phyloP scores from a whole-genome alignment of 1,140 invertebrate genomes.

The Zaprionus taronus region DNA sequence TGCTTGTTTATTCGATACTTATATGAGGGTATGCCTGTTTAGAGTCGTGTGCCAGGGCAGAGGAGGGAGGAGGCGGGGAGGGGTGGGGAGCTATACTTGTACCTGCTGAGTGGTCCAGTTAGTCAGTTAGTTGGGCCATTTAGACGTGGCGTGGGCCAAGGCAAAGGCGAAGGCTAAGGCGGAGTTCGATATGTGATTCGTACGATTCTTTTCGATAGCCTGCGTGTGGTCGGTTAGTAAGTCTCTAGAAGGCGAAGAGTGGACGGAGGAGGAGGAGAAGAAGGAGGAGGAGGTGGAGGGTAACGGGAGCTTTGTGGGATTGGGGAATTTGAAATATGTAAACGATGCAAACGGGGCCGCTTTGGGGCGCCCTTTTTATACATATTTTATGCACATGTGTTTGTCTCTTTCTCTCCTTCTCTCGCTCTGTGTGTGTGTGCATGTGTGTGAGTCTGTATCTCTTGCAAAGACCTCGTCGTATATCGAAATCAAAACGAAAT shows the following conservation, averaged over 20 bases:
- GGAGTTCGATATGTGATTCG: constrained; percentile 7
- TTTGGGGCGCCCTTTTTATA: constrained; percentile 11
- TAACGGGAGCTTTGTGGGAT: not conserved
- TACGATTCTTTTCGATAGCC: constrained; percentile 12
- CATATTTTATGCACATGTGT: constrained; percentile 17
- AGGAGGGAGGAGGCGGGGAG: too few species aligned
- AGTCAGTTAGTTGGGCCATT: constrained; percentile 14
- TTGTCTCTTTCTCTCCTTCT: not conserved
- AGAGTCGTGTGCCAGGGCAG: constrained; percentile 1
- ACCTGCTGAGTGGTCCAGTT: constrained; percentile 40
- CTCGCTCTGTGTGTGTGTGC: not conserved
- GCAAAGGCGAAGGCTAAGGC: not conserved
- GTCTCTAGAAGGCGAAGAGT: not conserved
- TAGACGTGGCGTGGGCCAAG: constrained; percentile 33
- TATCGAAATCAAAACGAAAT: constrained; percentile 52
- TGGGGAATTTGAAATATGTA: constrained; percentile 44
- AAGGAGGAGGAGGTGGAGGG: not conserved
- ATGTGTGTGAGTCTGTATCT: constrained; percentile 10
- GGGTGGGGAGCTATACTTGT: not conserved
- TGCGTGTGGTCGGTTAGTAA: constrained; percentile 36
- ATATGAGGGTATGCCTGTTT: constrained; percentile 6
- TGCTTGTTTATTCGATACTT: constrained; percentile 9
- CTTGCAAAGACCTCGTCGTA: constrained; percentile 11
- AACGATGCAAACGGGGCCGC: constrained; percentile 32
- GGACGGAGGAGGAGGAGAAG: not conserved